Base-by-base conservation (phyloP, 2,888 invertebrate species). In the Aelia acuminata region DNA sequence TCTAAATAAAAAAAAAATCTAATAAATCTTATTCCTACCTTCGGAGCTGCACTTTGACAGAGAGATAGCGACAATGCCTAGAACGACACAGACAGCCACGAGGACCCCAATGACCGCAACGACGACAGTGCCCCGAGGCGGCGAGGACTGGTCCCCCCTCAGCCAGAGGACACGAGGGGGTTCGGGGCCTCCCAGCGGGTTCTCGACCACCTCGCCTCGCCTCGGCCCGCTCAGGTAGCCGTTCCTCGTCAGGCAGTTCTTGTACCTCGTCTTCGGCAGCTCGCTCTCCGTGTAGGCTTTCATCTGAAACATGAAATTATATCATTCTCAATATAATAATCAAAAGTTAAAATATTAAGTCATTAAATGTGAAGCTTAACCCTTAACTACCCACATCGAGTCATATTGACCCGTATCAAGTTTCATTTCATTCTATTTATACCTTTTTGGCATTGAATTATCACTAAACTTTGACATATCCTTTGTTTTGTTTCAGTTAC, bases 121-220 rank as follows among this genome's bases (percentile, higher is more conserved):
- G 35, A 89, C 80, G 39, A 89, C 39, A 63, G 88, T 89, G 49
- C 87, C 88, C 80, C 87, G 49, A 13, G 89, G 85, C n/a, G 89
- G 88, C 18, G 84, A 70, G 47, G 57, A 35, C 31, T 35, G 84
- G 49, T 31, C 88, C 63, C 90, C 48, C 26, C 88, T 84, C n/a
- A 89, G 89, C 87, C 89, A 89, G 18, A 88, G 88, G 53, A 89
- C 89, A 80, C 87, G 88, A 57, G 89, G 88, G 49, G 85, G 85
- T 4, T 85, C 85, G 22, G 70, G 86, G 15, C 75, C 88, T 7
- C 88, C 89, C 84, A 89, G 85, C 5, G 88, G 89, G 87, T 90
- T 89, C 84, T 90, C 90, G 84, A 90, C 90, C 84, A 90, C 90
- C 84, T 89, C 90, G 26, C 89, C 89, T 75, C 88, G 35, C 87